Evolutionary conservation across 2,888 invertebrate species (phyloP), one percentile per base, ranked within the genome.

Genomic region (Gisinianus flammeolus): DNA sequence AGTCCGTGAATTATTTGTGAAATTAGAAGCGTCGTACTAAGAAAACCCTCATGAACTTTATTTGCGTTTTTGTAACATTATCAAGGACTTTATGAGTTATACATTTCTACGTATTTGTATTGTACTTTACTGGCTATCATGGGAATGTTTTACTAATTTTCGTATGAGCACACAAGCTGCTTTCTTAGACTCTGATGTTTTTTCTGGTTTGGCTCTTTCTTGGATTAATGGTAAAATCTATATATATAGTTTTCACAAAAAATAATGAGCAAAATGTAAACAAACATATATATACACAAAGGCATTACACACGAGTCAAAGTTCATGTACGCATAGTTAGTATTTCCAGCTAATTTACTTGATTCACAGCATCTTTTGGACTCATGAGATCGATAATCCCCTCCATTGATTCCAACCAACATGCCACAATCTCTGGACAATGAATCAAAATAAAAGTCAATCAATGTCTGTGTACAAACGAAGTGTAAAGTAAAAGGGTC

Each of bases 351-450:
- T n/a, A n/a, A 44, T 16, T 44, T 19, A 72, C 72, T 24, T 58
- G 30, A 33, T 12, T 26, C 4, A 71, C 2, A 0, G 76, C 52
- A 31, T 79, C 79, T 30, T 64, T 70, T 2, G 76, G 76, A 19
- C 76, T 66, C 22, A 71, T 31, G 12, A 66, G 16, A 19, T 72
- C 76, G 22, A 79, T 71, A 10, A 79, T 54, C 4, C n/a, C 70
- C 28, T 70, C 64, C 71, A 79, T 28, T 24, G 76, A 33, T 24
- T 30, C 31, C 26, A 62, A 31, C 79, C 79, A 79, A 3, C 19
- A 4, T 4, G 73, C 19, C 2, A 28, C 52, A n/a, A 74, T 67
- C 5, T 26, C 78, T 78, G 33, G 31, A 54, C 8, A 35, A 35
- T 5, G 35, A 35, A 12, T 5, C 6, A 35, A 35, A 35, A 8